Evolutionary conservation across 2,888 invertebrate genomes (phyloP), one percentile per base, ranked within the genome.

Genomic region (Psococerastis gibbosa): DNA sequence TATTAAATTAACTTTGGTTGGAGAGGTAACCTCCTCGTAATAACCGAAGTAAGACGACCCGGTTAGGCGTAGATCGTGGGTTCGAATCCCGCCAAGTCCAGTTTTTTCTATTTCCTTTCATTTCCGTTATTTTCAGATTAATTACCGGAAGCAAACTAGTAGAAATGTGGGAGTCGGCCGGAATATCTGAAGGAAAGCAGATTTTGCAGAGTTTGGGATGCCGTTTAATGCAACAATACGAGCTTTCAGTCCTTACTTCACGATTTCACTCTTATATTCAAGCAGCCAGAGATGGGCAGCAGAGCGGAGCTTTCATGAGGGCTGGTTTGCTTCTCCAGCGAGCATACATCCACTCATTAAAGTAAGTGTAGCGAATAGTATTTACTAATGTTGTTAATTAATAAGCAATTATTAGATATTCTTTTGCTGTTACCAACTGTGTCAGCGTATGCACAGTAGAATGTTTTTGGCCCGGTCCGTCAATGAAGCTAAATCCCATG

Each of bases 161-260:
- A 32, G 78, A 80, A 51, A 69, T 78, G 56, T 82, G 81, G 78
- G 78, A 79, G 59, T 64, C 69, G 44, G 73, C 75, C 6, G 76
- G 77, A 38, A 72, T 82, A 45, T 63, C 65, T 35, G 70, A 74
- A 35, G 71, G 80, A 15, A 70, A 71, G 42, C 66, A 67, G 2
- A 60, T 84, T 44, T 60, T 84, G 15, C 65, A 70, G 27, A 76
- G 77, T 49, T 63, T 83, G 23, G 81, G 82, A 3, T 77, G 81
- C 54, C 61, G 66, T 11, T 61, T 66, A 22, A 59, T 66, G 6
- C 65, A 70, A 46, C 48, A 52, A 16, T 63, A 79, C 31, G 70
- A 69, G 49, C 60, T 78, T 2, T 57, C 63, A 2, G 75, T 78
- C 47, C 59, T 84, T 45, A 72, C 75, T 43, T 68, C 69, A 47